Percentiles rank a stretch among this genome's conserved stretches.
Evolutionary conservation across 2,113 vertebrate species (phyloP).

Genomic region (Odocoileus hemionus): DNA sequence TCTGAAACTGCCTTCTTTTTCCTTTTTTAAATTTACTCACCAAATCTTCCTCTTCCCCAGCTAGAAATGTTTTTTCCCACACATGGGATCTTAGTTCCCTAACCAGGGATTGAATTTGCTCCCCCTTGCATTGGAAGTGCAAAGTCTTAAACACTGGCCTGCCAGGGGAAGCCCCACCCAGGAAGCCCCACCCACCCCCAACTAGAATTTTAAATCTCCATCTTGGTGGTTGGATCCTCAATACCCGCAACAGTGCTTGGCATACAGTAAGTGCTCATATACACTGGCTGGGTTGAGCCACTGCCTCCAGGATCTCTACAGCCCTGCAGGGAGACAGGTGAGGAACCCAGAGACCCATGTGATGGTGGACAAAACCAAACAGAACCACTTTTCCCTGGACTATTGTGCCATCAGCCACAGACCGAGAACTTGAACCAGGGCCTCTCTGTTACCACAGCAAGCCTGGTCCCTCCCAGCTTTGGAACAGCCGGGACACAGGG

Average conservation of each 20-base stretch:
- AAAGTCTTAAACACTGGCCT: not conserved
- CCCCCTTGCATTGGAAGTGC: not conserved
- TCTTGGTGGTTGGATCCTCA: not conserved
- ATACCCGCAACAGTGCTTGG: not conserved
- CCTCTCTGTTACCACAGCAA: too few relatives aligned
- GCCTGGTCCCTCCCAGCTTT: not conserved
- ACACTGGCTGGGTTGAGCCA: not conserved
- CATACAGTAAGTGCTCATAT: not conserved
- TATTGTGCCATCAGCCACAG: rapidly evolving
- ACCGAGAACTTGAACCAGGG: not conserved
- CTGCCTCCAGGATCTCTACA: not conserved
- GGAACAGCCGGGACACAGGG: not conserved
- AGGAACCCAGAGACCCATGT: not conserved
- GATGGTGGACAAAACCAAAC: not conserved
- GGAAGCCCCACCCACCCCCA: not conserved
- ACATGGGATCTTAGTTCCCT: not conserved
- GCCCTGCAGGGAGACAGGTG: not conserved
- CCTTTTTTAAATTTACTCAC: not conserved
- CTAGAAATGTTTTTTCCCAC: not conserved
- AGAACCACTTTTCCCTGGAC: not conserved
- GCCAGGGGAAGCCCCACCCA: not conserved
- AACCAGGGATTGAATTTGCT: not conserved
- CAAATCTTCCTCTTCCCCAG: not conserved
- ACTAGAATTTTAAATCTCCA: not conserved
- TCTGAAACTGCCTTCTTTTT: not conserved